Evolutionary conservation across 2,888 invertebrate species (phyloP), one percentile per base, ranked within the genome.

Genomic region (Orchesella flavescens): DNA sequence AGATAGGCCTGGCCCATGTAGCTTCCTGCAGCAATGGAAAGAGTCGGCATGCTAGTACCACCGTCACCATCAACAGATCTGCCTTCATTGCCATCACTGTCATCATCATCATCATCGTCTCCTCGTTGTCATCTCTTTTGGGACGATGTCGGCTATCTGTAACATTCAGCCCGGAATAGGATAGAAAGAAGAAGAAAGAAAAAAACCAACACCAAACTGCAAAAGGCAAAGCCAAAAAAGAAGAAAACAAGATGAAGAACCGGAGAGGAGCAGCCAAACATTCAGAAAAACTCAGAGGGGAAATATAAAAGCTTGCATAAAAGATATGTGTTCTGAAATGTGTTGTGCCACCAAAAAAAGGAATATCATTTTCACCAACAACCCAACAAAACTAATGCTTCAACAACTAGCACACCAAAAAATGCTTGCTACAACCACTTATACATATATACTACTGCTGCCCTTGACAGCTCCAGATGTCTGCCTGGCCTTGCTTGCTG

Each of bases 1-100:
- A 86, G 84, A 84, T 86, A 84, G 84, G 83, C 76, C 75, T 79
- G 76, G 76, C 79, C 79, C 65, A 85, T 78, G 72, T 78, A 78
- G 83, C 83, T 83, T 78, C 78, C 77, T 59, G 82, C 82, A 82
- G 82, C 82, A 82, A 76, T 65, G 19, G 82, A 76, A 59, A 76
- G 71, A 76, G 61, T 68, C 23, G 76, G 82, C 74, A 82, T 82
- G 71, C 61, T 61, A 19, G 71, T 76, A 23, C 82, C 82, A 76
- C 71, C 72, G 7, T 75, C 81, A 24, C 82, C 82, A 63, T 82
- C 82, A 63, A 82, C 72, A 71, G 82, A 82, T 71, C 53, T 82
- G 34, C 34, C 34, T 61, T 82, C 82, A 55, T 82, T 82, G 59
- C 82, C 82, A 63, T 82, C 82, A 34, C 76, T 76, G 21, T 76